phyloP scores from a whole-genome alignment of 2,797 vertebrate species.

The Melopsittacus undulatus region DNA sequence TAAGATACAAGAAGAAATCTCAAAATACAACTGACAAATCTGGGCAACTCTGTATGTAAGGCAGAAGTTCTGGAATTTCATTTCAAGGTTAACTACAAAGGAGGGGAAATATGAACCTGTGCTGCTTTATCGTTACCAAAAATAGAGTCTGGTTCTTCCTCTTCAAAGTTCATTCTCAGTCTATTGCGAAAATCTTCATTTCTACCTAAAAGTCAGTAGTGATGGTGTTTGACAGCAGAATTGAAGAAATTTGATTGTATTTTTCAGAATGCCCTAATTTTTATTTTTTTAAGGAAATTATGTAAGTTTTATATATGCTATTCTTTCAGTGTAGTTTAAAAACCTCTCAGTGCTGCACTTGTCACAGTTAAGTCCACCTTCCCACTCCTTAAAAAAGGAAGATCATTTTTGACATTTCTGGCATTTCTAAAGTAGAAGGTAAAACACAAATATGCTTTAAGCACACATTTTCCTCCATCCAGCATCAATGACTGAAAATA shows the following conservation, averaged over 20 bases:
- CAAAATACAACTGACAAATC: not conserved
- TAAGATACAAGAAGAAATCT: not conserved
- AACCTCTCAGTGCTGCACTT: not conserved
- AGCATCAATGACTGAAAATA: not conserved
- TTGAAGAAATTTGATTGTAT: not conserved
- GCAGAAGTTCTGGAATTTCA: not conserved
- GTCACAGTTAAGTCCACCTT: not conserved
- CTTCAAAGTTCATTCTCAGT: not conserved
- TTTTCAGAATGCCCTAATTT: not conserved
- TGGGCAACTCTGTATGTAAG: not conserved
- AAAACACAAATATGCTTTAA: not conserved
- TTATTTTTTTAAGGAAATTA: not conserved
- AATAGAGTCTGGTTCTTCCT: not conserved
- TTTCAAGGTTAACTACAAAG: not conserved
- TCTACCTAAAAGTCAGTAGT: not conserved
- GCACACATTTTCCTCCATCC: not conserved
- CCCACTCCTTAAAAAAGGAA: not conserved
- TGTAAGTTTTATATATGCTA: fast-evolving
- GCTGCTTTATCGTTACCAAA: not conserved
- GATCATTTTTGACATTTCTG: not conserved
- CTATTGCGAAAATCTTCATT: not conserved
- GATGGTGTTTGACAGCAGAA: not conserved
- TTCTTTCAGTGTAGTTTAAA: not conserved
- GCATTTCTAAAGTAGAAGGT: not conserved
- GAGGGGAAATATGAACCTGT: not conserved